A percentile compares a stretch with the other conserved stretches of the same genome.
Conservation (phyloP, 1,140 invertebrate genomes). For the Limonius californicus region DNA sequence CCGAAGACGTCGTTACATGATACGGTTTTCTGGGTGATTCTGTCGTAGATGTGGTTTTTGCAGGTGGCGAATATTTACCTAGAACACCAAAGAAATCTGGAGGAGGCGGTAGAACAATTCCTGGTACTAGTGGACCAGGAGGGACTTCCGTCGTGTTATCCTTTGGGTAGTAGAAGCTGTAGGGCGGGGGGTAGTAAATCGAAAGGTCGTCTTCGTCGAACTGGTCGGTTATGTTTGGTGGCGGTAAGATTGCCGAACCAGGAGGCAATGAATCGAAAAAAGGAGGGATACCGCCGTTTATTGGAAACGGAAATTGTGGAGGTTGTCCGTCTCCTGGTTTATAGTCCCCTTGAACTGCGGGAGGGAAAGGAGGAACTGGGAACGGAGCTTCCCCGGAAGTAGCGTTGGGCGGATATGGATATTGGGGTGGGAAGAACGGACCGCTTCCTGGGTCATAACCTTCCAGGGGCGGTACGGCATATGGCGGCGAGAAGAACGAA, state of each 20-base stretch:
- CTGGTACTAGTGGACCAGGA: slow-evolving; percentile 80
- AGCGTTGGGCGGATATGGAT: slow-evolving; percentile 57
- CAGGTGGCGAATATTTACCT: slow-evolving; percentile 43
- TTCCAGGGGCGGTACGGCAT: slow-evolving; percentile 51
- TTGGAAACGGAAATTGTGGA: slow-evolving; percentile 47
- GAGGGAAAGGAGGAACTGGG: slow-evolving; percentile 57
- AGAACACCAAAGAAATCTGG: slow-evolving; percentile 76
- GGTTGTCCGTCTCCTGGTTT: slow-evolving; percentile 45
- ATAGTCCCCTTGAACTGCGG: slow-evolving; percentile 52
- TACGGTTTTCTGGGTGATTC: slow-evolving; percentile 21
- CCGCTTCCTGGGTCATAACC: slow-evolving; percentile 34
- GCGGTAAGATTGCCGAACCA: slow-evolving; percentile 65
- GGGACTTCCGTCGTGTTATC: slow-evolving; percentile 74
- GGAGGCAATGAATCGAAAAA: slow-evolving; percentile 56
- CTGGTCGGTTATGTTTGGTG: slow-evolving; percentile 71
- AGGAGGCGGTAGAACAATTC: slow-evolving; percentile 81
- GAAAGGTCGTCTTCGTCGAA: slow-evolving; percentile 86
- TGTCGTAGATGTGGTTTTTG: neutral
- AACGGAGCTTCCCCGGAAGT: slow-evolving; percentile 57
- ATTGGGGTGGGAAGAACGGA: slow-evolving; percentile 45
- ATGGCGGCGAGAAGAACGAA: slow-evolving; percentile 50
- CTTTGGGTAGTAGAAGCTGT: slow-evolving; percentile 77
- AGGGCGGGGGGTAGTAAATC: slow-evolving; percentile 83
- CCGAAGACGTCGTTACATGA: slow-evolving; percentile 23
- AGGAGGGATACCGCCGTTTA: slow-evolving; percentile 47